Evolutionary conservation across 2,888 invertebrate species (phyloP), one percentile per base, ranked within the genome.

Genomic region (Sesia bembeciformis): DNA sequence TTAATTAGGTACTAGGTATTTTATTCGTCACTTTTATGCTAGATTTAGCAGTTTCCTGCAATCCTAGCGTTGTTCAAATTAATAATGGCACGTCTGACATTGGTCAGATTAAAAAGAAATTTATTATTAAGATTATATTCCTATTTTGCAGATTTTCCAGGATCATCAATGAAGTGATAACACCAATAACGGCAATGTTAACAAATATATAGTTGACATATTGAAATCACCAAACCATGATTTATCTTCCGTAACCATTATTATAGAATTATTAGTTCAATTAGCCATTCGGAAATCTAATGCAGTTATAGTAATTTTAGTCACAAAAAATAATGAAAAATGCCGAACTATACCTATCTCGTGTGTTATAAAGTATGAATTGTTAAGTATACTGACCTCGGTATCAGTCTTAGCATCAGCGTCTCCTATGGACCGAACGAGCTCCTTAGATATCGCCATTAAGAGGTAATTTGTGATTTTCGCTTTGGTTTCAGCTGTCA

Each of bases 371-470:
- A 49, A 23, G 54, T 57, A 60, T 60, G 50, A 55, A 67, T 63
- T 65, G 64, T 59, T 62, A 64, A 68, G 62, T 67, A 65, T 72
- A 50, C 83, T 79, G 65, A 87, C 89, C 88, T 89, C 88, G 50
- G 89, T 87, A 69, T 89, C 89, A 70, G 89, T 89, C 77, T 89
- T 89, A 65, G 88, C 88, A 60, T 89, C 89, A 8, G 89, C 89
- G 59, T 89, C 89, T 54, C 89, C 89, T 59, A 89, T 89, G 49
- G 89, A 89, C 66, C 89, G 81, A 62, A 89, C 87, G 56, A 89
- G 83, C 66, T 89, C 89, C 72, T 89, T 89, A 51, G 89, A 89
- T 71, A 89, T 89, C 69, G 88, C 88, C 86, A 88, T 86, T 68
- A 89, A 70, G 64, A 89, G 84, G 74, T 88, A 89, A 81, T 89